Evolutionary conservation across 2,888 invertebrate genomes (phyloP), one percentile per base, ranked within the genome.

Genomic region (Esperia sulphurella): DNA sequence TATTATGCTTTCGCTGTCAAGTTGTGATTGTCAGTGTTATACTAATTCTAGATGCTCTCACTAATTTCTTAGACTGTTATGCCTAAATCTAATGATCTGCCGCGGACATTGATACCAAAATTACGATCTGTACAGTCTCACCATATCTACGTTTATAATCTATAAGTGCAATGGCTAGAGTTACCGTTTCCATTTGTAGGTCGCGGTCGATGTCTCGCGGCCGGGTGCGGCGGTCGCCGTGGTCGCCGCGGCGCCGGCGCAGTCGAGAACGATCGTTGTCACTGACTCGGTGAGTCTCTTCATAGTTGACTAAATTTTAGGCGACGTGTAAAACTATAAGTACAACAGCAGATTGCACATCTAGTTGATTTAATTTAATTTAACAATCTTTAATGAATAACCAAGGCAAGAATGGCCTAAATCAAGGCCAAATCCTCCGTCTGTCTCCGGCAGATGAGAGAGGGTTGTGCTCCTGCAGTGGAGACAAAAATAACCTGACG

Each of bases 181-280:
- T 47, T 30, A 37, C 41, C 14, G 28, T 45, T 44, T 41, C 61
- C 61, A 14, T 38, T 78, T 79, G 30, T 82, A 93, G 93, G 74
- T 93, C 93, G 57, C 91, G 94, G 53, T 93, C 94, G 13, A 79
- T 92, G 56, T 93, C 94, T 29, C 92, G 76, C 80, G 92, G 77
- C 63, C 92, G 69, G 66, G 75, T 81, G 74, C 83, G 86, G 0
- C 79, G 88, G 5, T 86, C 87, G 52, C 86, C 86, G 31, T 84
- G 83, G 85, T 86, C 86, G 30, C 86, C 86, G 43, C 74, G 87
- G 10, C 81, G 87, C 13, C 75, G 85, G 6, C 84, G 86, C 46
- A 73, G 83, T 10, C 75, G 88, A 1, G 87, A 87, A 14, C 63
- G 86, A 40, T 79, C 83, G 3, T 57, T 89, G 41, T 88, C 89